These are phyloP conservation scores for Pycnomerus fuliginosus DNA, from an alignment of 2,888 invertebrate genomes.

Conservation along the genomic window DNA sequence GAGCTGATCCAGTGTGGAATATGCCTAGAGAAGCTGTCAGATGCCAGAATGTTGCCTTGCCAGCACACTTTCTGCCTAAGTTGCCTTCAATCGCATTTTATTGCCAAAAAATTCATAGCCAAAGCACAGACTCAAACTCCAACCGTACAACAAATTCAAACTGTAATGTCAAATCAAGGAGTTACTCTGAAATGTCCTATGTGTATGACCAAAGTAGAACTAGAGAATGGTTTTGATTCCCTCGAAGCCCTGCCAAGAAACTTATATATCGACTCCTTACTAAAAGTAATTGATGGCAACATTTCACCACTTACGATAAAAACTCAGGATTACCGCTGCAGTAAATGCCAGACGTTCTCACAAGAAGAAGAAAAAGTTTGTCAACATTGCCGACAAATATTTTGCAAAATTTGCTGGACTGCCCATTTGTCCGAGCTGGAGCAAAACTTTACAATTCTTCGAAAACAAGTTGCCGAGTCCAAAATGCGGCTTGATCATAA, in stretches of 20 bases:
- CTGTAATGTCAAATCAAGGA: background rate
- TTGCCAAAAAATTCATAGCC: conserved; percentile 28
- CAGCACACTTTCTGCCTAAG: conserved; percentile 67
- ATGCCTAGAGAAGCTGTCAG: conserved; percentile 59
- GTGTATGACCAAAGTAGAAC: conserved; percentile 55
- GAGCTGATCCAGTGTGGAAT: conserved; percentile 63
- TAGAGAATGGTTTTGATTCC: conserved; percentile 55
- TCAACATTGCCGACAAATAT: conserved; percentile 64
- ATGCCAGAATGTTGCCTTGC: conserved; percentile 65
- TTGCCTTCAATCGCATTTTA: conserved; percentile 57
- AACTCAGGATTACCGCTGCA: conserved; percentile 40
- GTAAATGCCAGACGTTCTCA: conserved; percentile 48
- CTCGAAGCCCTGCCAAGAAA: conserved; percentile 65
- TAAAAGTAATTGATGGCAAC: conserved; percentile 54
- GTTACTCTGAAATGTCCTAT: conserved; percentile 57
- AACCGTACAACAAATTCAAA: conserved; percentile 8
- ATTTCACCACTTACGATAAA: conserved; percentile 21
- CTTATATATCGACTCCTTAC: conserved; percentile 64
- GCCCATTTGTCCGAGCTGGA: conserved; percentile 62
- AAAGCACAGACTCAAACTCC: conserved; percentile 22
- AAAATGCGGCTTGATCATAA: conserved; percentile 57
- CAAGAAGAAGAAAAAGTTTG: conserved; percentile 49
- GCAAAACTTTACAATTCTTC: conserved; percentile 57
- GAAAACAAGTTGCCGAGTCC: conserved; percentile 59
- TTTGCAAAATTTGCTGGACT: conserved; percentile 56